These are phyloP conservation scores for Nematopogon swammerdamellus DNA, from an alignment of 2,888 invertebrate genomes.

Conservation along the genomic window DNA sequence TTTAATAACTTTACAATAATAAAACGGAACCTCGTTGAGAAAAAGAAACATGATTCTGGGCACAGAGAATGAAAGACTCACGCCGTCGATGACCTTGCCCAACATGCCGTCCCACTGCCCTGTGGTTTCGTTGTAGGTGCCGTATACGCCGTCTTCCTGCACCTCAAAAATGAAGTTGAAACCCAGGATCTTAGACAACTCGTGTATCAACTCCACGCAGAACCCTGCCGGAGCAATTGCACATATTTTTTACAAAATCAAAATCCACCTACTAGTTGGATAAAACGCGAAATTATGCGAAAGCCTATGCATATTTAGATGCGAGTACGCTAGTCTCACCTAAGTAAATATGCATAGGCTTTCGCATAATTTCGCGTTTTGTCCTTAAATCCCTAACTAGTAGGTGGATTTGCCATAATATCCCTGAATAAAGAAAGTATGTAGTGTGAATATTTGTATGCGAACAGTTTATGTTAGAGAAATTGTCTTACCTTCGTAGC, in stretches of 20 bases:
- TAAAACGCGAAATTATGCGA: background rate
- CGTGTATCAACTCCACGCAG: constrained; percentile 81
- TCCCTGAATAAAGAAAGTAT: too few species aligned
- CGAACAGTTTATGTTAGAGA: too few species aligned
- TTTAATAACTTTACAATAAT: too few species aligned
- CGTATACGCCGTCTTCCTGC: constrained; percentile 69
- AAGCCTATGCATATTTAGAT: background rate
- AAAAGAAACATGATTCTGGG: too few species aligned
- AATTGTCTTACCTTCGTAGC: constrained; percentile 72
- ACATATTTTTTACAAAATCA: background rate
- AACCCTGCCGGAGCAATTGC: constrained; percentile 61
- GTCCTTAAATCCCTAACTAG: too few species aligned
- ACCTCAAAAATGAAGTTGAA: constrained; percentile 81
- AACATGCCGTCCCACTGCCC: constrained; percentile 72
- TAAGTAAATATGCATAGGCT: background rate
- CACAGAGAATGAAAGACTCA: constrained; percentile 37
- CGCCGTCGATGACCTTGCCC: constrained; percentile 60
- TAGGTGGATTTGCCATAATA: too few species aligned
- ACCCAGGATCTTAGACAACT: constrained; percentile 66
- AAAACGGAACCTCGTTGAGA: too few species aligned
- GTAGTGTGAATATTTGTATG: too few species aligned
- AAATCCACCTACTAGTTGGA: too few species aligned
- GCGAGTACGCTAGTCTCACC: background rate
- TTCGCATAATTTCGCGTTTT: background rate
- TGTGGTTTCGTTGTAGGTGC: constrained; percentile 54